Evolutionary conservation across 2,888 invertebrate genomes (phyloP), one percentile per base, ranked within the genome.

Genomic region (Cyaniris semiargus): DNA sequence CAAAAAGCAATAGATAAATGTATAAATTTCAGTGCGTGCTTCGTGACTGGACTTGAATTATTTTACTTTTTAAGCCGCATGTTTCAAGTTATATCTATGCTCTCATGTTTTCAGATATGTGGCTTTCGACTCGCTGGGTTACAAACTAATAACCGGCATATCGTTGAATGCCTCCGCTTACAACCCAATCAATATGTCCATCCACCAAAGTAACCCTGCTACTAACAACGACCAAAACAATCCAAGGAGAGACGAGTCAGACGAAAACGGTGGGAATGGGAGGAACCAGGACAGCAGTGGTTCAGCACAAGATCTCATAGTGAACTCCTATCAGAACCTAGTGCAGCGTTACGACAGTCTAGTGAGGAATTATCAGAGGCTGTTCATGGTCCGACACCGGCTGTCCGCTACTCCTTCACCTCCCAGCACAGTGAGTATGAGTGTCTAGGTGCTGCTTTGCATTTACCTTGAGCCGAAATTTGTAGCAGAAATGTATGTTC

Each of bases 121-220:
- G 70, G 96, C 97, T 53, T 98, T 98, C 88, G 98, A 98, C 88
- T 95, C 96, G 71, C 91, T 96, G 77, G 98, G 98, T 8, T 96
- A 96, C 84, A 96, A 96, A 89, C 90, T 98, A 70, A 97, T 97
- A 84, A 98, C 98, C 1, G 98, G 97, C 18, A 97, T 98, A 85
- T 96, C 97, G 1, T 83, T 93, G 21, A 90, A 91, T 88, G 82
- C 87, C 66, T 87, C 84, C 78, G 78, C 86, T 1, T 85, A 84
- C 5, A 84, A 85, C 10, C 81, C 83, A 1, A 86, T 81, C 48
- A 82, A 83, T 38, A 82, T 85, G 3, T 79, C 85, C 31, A 84
- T 84, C 78, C 89, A 82, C 84, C 89, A 79, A 81, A 87, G 81
- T 83, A 87, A 82, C 82, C 89, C 74, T 81, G 82, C 83, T 44